These are phyloP conservation scores for Trissonchulus sp. DNA, from an alignment of 2,888 invertebrate genomes.

Conservation along the genomic window DNA sequence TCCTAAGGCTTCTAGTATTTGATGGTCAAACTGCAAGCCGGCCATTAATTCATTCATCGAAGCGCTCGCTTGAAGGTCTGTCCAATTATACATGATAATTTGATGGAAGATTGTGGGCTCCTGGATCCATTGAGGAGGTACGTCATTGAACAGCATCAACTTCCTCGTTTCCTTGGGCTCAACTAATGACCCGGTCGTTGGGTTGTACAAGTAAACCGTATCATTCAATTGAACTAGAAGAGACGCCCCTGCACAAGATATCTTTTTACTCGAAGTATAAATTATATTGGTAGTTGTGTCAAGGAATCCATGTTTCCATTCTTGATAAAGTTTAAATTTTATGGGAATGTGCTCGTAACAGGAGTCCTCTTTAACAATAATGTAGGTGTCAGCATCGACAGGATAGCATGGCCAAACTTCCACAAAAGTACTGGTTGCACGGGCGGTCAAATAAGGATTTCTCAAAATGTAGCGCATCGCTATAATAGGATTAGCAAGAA, in stretches of 20 bases:
- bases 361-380: neutral
- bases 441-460: slow-evolving; percentile 1
- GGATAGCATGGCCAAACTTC: slow-evolving; percentile 4
- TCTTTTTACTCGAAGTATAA: neutral
- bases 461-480: slow-evolving; percentile 4
- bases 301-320: neutral
- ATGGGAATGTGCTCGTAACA: neutral
- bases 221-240: neutral
- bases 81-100: slow-evolving; percentile 19
- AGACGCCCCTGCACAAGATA: neutral
- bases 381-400: neutral
- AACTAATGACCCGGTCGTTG: neutral
- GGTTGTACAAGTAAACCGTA: neutral
- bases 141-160: neutral
- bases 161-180: neutral
- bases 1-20: neutral
- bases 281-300: slow-evolving; percentile 14
- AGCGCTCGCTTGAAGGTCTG: neutral
- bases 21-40: neutral
- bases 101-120: slow-evolving; percentile 15
- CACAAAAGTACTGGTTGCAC: neutral
- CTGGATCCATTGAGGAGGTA: neutral
- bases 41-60: neutral
- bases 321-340: neutral
- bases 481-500: slow-evolving; percentile 2